phyloP scores from a whole-genome alignment of 2,888 invertebrate species.

The Drosophila prostipennis region DNA sequence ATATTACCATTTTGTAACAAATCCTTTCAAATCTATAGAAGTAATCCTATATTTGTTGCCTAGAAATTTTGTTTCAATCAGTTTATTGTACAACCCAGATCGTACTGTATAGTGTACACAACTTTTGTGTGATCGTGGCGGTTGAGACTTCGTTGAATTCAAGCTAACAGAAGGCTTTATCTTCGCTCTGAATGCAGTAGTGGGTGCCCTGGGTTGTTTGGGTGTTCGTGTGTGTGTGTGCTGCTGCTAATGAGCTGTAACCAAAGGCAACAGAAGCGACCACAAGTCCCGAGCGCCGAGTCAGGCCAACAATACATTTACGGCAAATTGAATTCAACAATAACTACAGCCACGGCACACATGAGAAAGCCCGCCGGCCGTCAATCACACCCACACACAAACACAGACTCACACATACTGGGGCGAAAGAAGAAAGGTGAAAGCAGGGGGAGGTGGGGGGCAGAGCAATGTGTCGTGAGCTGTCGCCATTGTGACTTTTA shows the following conservation, averaged over 20 bases:
- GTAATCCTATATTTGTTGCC: too few species aligned
- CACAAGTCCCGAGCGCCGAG: slow-evolving; percentile 29
- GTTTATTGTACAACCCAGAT: too few species aligned
- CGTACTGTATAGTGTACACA: neutral
- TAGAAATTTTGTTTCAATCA: too few species aligned
- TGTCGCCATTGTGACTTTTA: slow-evolving; percentile 54
- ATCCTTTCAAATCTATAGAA: too few species aligned
- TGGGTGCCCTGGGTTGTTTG: neutral
- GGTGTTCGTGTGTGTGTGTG: neutral
- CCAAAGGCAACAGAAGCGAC: slow-evolving; percentile 53
- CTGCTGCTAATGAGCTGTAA: slow-evolving; percentile 66
- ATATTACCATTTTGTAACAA: too few species aligned
- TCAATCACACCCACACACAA: slow-evolving; percentile 30
- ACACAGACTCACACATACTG: neutral
- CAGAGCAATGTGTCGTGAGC: slow-evolving; percentile 49
- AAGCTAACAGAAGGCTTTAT: slow-evolving; percentile 43
- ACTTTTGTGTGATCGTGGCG: slow-evolving; percentile 29
- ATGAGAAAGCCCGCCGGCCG: slow-evolving; percentile 22
- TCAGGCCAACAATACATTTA: slow-evolving; percentile 50
- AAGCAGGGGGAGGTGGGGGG: slow-evolving; percentile 1
- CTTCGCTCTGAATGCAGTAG: slow-evolving; percentile 3
- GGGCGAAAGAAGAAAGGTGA: slow-evolving; percentile 12
- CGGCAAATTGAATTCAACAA: slow-evolving; percentile 60
- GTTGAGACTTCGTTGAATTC: slow-evolving; percentile 24
- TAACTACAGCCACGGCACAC: slow-evolving; percentile 25